phyloP scores from a whole-genome alignment of 92 coral and sea anemone genomes.

The Epizoanthus rinbou region DNA sequence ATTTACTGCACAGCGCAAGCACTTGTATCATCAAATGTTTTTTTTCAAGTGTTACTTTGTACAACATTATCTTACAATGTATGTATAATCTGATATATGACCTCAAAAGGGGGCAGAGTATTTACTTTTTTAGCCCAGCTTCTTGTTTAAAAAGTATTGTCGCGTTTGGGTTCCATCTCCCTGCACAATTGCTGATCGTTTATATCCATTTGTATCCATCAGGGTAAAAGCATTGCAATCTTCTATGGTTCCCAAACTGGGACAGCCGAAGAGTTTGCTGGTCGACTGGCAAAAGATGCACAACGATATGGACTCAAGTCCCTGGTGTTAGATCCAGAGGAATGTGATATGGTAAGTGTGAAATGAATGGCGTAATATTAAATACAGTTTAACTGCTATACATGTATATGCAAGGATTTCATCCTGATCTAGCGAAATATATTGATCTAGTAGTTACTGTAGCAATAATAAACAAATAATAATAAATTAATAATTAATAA shows the following conservation, averaged over 20 bases:
- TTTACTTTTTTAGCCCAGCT: no score
- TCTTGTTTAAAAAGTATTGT: no score
- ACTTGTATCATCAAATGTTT: no score
- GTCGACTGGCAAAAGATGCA: constrained; percentile 94
- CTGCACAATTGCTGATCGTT: neutral
- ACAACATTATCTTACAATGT: no score
- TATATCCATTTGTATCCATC: neutral
- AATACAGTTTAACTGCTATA: neutral
- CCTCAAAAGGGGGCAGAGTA: no score
- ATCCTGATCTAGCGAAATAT: neutral
- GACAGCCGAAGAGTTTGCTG: constrained; percentile 99
- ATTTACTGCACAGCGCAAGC: no score
- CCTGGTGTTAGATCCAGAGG: constrained; percentile 92
- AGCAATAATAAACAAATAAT: no score
- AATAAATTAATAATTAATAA: no score
- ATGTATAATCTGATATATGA: no score
- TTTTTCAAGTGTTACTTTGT: no score
- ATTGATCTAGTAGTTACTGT: no score
- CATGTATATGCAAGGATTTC: neutral
- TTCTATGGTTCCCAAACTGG: constrained; percentile 99
- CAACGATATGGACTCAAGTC: constrained; percentile 94
- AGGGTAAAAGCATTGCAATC: constrained; percentile 93
- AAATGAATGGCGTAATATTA: neutral
- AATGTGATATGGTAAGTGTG: constrained; percentile 87
- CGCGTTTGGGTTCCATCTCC: no score